Evolutionary conservation across 2,797 vertebrate species (phyloP), one percentile per base, ranked within the genome.

Genomic region (Phoxinus dragarum): DNA sequence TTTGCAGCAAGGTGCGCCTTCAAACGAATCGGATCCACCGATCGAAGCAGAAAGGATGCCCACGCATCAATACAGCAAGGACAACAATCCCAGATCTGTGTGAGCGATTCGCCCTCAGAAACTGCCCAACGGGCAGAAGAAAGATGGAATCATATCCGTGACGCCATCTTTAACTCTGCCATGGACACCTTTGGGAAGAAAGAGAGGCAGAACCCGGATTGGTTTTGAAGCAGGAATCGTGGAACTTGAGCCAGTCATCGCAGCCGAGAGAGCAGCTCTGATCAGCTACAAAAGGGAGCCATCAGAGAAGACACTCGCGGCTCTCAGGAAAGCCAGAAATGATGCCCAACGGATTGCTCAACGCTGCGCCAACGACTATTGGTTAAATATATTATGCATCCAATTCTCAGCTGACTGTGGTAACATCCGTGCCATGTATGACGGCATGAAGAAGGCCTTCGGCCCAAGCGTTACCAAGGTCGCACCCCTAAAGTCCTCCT

Each of bases 161-260:
- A 87, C 3, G 4, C 31, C 10, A 79, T 31, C 3, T 84, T 74
- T 9, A 74, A 81, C 17, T 76, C n/a, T 0, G 76, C 74, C 7
- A 61, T 68, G 1, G 31, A 17, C 4, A 68, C 9, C 4, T 73
- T 73, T 21, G 52, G 23, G 14, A 82, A 82, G 69, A 0, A 16
- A 7, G 69, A 59, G 40, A 73, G 8, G 52, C 73, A 61, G 31
- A 73, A 74, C 16, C 80, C 21, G 2, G 38, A 38, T 16, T 81
- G 80, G 66, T 81, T 69, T 27, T 71, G 19, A 81, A 56, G 80
- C 66, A 14, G 66, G 47, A 38, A 71, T 56, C 4, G 7, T 10
- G 5, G 31, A 71, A 52, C 31, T 81, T 12, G 21, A 81, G 44
- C 19, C 80, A 81, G n/a, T 11, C 14, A 52, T 81, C 23, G 14